These are phyloP conservation scores for Holothuria glaberrima DNA, from an alignment of 35 echinoderm and acorn worm species.

Conservation along the genomic window DNA sequence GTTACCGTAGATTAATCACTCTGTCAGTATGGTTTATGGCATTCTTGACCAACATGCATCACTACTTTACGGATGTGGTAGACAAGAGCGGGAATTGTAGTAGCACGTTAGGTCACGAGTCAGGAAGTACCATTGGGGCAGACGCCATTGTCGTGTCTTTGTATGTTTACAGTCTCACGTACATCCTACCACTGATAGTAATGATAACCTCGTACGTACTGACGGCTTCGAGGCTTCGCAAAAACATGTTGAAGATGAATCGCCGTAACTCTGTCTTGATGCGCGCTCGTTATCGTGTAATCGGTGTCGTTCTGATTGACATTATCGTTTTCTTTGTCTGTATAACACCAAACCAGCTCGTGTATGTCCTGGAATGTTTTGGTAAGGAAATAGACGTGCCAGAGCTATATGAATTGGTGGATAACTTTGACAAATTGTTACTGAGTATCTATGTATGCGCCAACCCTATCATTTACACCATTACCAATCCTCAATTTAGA, in stretches of 20 bases:
- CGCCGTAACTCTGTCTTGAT: slow-evolving; percentile 23
- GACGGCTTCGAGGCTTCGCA: slow-evolving; percentile 19
- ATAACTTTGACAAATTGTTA: background rate
- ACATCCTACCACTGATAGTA: slow-evolving; percentile 15
- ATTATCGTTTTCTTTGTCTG: slow-evolving; percentile 49
- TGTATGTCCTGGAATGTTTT: slow-evolving; percentile 15
- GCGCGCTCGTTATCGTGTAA: slow-evolving; percentile 19
- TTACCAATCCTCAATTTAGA: slow-evolving; percentile 32
- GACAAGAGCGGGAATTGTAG: background rate
- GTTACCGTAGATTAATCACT: background rate
- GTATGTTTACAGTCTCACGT: slow-evolving; percentile 23
- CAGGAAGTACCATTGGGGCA: background rate
- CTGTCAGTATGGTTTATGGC: background rate
- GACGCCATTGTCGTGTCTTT: background rate
- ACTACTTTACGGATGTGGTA: slow-evolving; percentile 25
- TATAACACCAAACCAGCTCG: slow-evolving; percentile 3
- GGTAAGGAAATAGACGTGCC: background rate
- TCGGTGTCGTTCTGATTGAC: slow-evolving; percentile 35
- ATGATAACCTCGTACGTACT: slow-evolving; percentile 29
- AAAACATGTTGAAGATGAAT: slow-evolving; percentile 31
- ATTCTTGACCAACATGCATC: background rate
- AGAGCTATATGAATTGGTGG: background rate
- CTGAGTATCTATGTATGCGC: slow-evolving; percentile 38
- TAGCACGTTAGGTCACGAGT: background rate
- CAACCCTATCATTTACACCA: slow-evolving; percentile 36